Evolutionary conservation across 2,888 invertebrate species (phyloP), one percentile per base, ranked within the genome.

Genomic region (Nomada goodeniana): DNA sequence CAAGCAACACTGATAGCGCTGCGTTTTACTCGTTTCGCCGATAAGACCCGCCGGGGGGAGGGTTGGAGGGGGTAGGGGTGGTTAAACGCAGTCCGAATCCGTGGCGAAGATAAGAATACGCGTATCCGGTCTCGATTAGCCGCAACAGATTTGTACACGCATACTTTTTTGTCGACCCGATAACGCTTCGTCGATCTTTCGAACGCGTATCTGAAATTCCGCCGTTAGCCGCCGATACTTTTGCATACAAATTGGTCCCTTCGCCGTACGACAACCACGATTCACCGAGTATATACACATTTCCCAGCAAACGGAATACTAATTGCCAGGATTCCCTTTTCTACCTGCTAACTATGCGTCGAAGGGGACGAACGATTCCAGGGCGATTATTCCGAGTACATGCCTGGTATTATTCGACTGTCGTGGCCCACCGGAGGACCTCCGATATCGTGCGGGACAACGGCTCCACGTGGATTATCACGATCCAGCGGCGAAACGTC

Each of bases 391-490:
- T 53, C 9, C 20, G 20, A 18, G 20, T 18, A 23, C 26, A 26
- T 2, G 26, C 23, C 13, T 9, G 5, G 36, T 36, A 36, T 36
- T 23, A 3, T 23, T 13, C 60, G 20, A 0, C 9, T 7, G 13
- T 5, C 18, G 29, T 47, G 13, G 44, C 44, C 23, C 23, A 18
- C 57, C 26, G 42, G n/a, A 26, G 15, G 36, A 42, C 55, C 76
- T 29, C 18, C 23, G 18, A 42, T 18, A 26, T 29, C 29, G 59
- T n/a, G 50, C 64, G 50, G 68, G 67, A 63, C 82, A 76, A 79
- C 63, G 71, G 76, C 68, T 55, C 63, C 53, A 13, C 59, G 36
- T 50, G 72, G 71, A 86, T 87, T 87, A 85, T 65, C 79, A 82
- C 77, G 82, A 86, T 85, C 82, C 82, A 60, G 11, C 52, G 68